phyloP scores from a whole-genome alignment of 2,888 invertebrate species.

The Achlya flavicornis region DNA sequence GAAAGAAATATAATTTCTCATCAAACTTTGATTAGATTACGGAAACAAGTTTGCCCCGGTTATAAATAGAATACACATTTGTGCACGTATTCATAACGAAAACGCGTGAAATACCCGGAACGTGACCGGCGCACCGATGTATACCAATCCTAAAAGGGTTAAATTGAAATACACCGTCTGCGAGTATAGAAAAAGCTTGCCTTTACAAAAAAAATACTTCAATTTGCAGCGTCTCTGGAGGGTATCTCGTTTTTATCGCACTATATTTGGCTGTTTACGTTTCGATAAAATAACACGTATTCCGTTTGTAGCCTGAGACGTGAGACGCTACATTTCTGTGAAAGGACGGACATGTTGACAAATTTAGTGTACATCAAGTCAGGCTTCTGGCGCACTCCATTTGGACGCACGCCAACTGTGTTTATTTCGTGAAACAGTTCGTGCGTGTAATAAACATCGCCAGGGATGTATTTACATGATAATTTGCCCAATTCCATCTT shows the following conservation, averaged over 20 bases:
- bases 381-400: constrained; percentile 41
- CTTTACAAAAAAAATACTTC: constrained; percentile 2
- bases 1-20: neutral
- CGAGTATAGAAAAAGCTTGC: constrained; percentile 15
- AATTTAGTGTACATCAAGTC: constrained; percentile 50
- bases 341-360: constrained; percentile 53
- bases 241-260: neutral
- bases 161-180: constrained; percentile 25
- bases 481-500: constrained; percentile 36
- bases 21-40: neutral
- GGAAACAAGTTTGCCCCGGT: neutral
- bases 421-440: constrained; percentile 58
- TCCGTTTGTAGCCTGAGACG: constrained; percentile 7
- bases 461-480: constrained; percentile 55
- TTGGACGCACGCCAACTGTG: constrained; percentile 64
- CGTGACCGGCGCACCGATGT: constrained; percentile 13
- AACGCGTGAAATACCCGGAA: constrained; percentile 12
- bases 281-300: neutral
- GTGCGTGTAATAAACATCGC: constrained; percentile 57
- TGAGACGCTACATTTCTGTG: constrained; percentile 17
- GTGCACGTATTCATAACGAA: constrained; percentile 13
- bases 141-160: constrained; percentile 21
- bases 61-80: neutral
- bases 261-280: neutral
- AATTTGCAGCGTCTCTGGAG: neutral